Percentiles rank a stretch among this genome's conserved stretches.
phyloP scores from a whole-genome alignment of 2,113 vertebrate genomes.

The Paramisgurnus dabryanus region DNA sequence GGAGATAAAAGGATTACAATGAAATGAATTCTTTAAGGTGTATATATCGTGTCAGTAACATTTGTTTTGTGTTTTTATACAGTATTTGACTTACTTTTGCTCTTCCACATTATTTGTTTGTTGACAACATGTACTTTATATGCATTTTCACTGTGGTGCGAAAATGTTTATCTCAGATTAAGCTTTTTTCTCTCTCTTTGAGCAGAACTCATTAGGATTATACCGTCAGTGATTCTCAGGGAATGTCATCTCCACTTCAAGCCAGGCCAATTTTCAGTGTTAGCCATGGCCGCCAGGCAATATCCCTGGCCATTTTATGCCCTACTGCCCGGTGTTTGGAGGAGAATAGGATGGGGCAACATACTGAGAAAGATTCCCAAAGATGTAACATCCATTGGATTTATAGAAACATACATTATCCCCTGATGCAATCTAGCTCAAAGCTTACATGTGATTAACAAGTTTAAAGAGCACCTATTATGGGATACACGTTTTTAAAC shows the following conservation, averaged over 20 bases:
- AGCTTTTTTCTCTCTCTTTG: constrained; percentile 59
- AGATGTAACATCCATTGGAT: constrained; percentile 50
- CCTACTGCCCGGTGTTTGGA: constrained; percentile 62
- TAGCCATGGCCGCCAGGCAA: constrained; percentile 66
- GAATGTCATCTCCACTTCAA: constrained; percentile 72
- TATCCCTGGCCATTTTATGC: constrained; percentile 69
- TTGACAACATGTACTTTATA: background rate
- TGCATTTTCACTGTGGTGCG: constrained; percentile 28
- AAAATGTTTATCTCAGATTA: constrained; percentile 26
- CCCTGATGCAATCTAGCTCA: background rate
- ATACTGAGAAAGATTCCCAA: constrained; percentile 57
- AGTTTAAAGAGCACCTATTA: no score
- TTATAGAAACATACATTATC: constrained; percentile 24
- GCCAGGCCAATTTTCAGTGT: constrained; percentile 71
- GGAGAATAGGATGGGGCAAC: constrained; percentile 57
- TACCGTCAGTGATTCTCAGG: constrained; percentile 79
- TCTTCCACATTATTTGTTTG: background rate
- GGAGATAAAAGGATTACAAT: constrained; percentile 9
- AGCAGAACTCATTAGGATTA: constrained; percentile 84
- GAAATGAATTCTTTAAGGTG: constrained; percentile 23
- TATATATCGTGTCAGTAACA: constrained; percentile 14
- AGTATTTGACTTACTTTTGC: background rate
- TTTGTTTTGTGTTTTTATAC: constrained; percentile 18
- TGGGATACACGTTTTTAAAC: no score
- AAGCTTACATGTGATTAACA: background rate